These are phyloP conservation scores for Pelosia muscerda DNA, from an alignment of 2,888 invertebrate genomes.

Conservation along the genomic window DNA sequence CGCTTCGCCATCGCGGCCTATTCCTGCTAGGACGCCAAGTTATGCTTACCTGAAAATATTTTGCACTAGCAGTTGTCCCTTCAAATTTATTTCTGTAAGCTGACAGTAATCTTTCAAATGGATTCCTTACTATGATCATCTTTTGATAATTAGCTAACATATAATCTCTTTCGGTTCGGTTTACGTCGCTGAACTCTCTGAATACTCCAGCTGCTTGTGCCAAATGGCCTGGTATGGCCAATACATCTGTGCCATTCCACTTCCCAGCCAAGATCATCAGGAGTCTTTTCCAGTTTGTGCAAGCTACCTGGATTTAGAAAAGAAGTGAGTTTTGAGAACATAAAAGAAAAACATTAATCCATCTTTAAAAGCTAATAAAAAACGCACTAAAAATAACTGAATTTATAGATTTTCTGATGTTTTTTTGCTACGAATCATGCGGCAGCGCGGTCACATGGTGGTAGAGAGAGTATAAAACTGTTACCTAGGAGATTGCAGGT, in stretches of 20 bases:
- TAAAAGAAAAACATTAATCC: too few species aligned
- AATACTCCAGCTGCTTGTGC: slow-evolving; percentile 92
- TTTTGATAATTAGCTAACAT: slow-evolving; percentile 93
- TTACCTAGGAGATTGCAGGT: too few species aligned
- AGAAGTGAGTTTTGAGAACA: neutral
- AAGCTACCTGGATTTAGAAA: slow-evolving; percentile 91
- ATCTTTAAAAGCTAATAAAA: too few species aligned
- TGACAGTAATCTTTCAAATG: slow-evolving; percentile 95
- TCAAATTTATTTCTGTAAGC: slow-evolving; percentile 97
- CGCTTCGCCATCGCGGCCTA: too few species aligned
- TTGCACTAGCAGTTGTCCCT: slow-evolving; percentile 89
- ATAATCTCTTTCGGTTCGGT: slow-evolving; percentile 87
- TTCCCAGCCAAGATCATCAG: slow-evolving; percentile 93
- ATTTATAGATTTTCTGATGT: too few species aligned
- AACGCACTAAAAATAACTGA: too few species aligned
- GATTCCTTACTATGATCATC: slow-evolving; percentile 95
- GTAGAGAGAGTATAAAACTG: too few species aligned
- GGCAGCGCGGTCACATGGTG: too few species aligned
- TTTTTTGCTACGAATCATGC: too few species aligned
- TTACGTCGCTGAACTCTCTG: slow-evolving; percentile 86
- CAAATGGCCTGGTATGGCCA: slow-evolving; percentile 91
- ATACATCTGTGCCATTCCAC: slow-evolving; percentile 91
- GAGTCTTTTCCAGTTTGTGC: slow-evolving; percentile 97
- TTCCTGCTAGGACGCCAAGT: too few species aligned
- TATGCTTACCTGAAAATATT: slow-evolving; percentile 90